Conservation (phyloP, 2,113 vertebrate genomes). For the Cathartes aura region DNA sequence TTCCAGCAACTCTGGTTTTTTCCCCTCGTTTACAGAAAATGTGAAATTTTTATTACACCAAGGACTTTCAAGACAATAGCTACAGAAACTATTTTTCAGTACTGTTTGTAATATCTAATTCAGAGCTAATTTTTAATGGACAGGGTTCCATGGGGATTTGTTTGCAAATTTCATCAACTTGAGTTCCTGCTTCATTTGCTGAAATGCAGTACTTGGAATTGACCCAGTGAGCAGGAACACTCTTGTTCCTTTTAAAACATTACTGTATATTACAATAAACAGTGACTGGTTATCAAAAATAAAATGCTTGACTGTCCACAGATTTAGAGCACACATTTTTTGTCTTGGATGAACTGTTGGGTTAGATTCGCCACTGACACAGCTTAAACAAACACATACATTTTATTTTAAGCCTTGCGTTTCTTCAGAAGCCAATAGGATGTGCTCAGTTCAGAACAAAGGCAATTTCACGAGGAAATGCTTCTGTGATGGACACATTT, state of each 20-base stretch:
- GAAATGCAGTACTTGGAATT: conserved; percentile 59
- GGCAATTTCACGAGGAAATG: not conserved
- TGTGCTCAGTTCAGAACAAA: conserved; percentile 16
- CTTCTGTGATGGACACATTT: not conserved
- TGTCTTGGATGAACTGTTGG: not conserved
- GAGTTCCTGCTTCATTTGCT: conserved; percentile 56
- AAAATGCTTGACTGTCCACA: conserved; percentile 44
- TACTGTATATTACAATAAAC: conserved; percentile 25
- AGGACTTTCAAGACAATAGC: conserved; percentile 67
- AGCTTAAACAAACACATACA: conserved; percentile 35
- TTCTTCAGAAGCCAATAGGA: conserved; percentile 8
- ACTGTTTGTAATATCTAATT: conserved; percentile 64
- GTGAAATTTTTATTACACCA: conserved; percentile 66
- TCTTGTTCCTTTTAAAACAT: conserved; percentile 42
- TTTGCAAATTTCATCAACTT: conserved; percentile 65
- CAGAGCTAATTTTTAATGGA: conserved; percentile 70
- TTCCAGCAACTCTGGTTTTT: conserved; percentile 25
- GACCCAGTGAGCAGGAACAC: conserved; percentile 19
- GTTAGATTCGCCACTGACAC: not conserved
- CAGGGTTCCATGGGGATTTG: conserved; percentile 42
- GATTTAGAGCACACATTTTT: conserved; percentile 9
- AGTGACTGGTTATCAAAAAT: conserved; percentile 55
- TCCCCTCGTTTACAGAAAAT: conserved; percentile 38
- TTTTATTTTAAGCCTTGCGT: conserved; percentile 12
- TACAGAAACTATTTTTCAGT: conserved; percentile 15